Conservation (phyloP, 2,113 vertebrate species). For the Pimephales promelas region DNA sequence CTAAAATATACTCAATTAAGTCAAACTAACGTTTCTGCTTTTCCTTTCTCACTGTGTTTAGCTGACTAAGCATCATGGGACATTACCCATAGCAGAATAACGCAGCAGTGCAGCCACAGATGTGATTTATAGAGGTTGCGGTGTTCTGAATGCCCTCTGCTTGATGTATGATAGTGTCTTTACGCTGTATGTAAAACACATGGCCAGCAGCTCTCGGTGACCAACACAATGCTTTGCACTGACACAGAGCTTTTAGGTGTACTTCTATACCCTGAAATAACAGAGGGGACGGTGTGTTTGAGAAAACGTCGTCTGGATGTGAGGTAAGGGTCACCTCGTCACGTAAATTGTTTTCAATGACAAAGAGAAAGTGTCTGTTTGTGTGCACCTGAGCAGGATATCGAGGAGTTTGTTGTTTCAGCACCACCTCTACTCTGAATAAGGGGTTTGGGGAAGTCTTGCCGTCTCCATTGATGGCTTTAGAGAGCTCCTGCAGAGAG, state of each 20-base stretch:
- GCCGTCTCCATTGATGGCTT: conserved; percentile 82
- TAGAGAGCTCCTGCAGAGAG: conserved; percentile 83
- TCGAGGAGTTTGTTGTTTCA: conserved; percentile 66
- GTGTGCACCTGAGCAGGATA: conserved; percentile 72
- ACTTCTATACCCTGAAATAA: conserved; percentile 17
- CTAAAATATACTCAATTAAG: conserved; percentile 43
- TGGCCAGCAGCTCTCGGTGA: conserved; percentile 31
- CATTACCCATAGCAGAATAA: conserved; percentile 43
- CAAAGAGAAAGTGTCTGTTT: background rate
- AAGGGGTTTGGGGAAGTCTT: conserved; percentile 78
- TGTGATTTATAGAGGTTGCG: conserved; percentile 44
- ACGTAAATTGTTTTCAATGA: conserved; percentile 15
- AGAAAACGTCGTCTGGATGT: conserved; percentile 16
- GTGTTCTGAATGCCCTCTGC: conserved; percentile 29
- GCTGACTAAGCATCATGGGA: conserved; percentile 46
- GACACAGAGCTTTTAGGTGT: background rate
- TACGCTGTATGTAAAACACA: conserved; percentile 41
- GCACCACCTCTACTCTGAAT: conserved; percentile 80
- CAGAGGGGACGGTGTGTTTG: background rate
- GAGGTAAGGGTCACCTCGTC: conserved; percentile 6
- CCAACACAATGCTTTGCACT: conserved; percentile 18
- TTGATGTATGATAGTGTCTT: conserved; percentile 49
- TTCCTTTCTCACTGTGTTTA: conserved; percentile 24
- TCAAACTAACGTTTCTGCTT: conserved; percentile 27
- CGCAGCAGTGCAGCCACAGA: conserved; percentile 9